Base-by-base conservation (phyloP, 1,140 invertebrate species). In the Micrasema minimum region DNA sequence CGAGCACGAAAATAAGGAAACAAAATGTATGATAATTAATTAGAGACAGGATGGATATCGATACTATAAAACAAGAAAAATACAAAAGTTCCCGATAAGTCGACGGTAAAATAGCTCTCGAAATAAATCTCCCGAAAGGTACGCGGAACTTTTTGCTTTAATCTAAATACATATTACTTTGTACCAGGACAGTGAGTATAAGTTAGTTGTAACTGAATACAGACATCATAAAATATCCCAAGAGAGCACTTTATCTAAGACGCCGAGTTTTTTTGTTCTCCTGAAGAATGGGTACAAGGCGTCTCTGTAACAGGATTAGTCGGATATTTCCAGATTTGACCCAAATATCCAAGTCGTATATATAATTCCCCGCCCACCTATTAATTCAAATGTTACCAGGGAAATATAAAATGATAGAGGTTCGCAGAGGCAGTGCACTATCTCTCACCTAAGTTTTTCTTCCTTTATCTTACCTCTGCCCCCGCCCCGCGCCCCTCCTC, bases 401-500 rank as follows among this genome's bases (percentile, higher is more conserved):
- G 50, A 53, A 51, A 72, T 69, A 73, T 69, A 65, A 69, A 73
- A 69, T 69, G 72, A 69, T 69, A 73, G 65, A 73, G 72, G 68
- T 72, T 62, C 67, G 35, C 48, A 48, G 69, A 38, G 57, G 55
- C 57, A 64, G 65, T 75, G 73, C 73, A 75, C 73, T 75, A 72
- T 75, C 72, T 74, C 72, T 75, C 73, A 75, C 73, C 73, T 75
- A 59, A 74, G 62, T 67, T 70, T 66, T 70, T 67, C 72, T 55
- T 71, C 68, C 72, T 74, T 74, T 74, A 74, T 74, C 72, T 75
- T 74, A 74, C 68, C 72, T 74, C 67, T 20, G 59, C 43, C 57
- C 37, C 22, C 38, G 48, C 6, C 45, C 18, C 55, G 45, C 46
- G 26, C 26, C 51, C 62, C 62, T 45, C 35, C 57, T 43, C 20